Evolutionary conservation across 1,140 invertebrate species (phyloP).

Genomic region (Rhagoletis zephyria): DNA sequence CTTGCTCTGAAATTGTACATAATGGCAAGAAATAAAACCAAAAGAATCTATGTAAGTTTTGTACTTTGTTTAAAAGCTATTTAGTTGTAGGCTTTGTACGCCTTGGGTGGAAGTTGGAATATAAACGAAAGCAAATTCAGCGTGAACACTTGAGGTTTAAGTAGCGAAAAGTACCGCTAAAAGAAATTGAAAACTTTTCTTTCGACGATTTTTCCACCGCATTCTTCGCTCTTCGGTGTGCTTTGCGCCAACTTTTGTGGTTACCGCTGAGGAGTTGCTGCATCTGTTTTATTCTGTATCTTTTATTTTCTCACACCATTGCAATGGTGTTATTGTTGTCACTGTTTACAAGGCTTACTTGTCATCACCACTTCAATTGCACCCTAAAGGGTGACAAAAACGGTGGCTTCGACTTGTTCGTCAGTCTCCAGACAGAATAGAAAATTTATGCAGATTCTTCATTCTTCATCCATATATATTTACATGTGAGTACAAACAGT

Average conservation of each 20-base stretch:
- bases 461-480: too few relatives aligned
- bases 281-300: neutral
- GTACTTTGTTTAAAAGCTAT: conserved; percentile 16
- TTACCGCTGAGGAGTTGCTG: neutral
- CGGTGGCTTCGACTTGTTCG: neutral
- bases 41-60: neutral
- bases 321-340: conserved; percentile 3
- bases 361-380: conserved; percentile 26
- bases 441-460: conserved; percentile 51
- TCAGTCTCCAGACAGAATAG: neutral
- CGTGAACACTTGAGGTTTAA: conserved; percentile 52
- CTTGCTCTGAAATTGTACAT: neutral
- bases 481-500: too few relatives aligned
- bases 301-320: neutral
- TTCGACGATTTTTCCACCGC: neutral
- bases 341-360: conserved; percentile 1
- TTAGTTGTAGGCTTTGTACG: neutral
- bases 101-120: neutral
- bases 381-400: neutral
- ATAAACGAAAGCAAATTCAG: conserved; percentile 11
- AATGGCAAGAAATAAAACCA: neutral
- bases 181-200: conserved; percentile 53
- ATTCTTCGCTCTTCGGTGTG: neutral
- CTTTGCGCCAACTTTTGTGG: too few relatives aligned
- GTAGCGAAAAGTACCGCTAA: conserved; percentile 39